These are phyloP conservation scores for Chelon auratus DNA, from an alignment of 2,797 vertebrate genomes.

Conservation along the genomic window DNA sequence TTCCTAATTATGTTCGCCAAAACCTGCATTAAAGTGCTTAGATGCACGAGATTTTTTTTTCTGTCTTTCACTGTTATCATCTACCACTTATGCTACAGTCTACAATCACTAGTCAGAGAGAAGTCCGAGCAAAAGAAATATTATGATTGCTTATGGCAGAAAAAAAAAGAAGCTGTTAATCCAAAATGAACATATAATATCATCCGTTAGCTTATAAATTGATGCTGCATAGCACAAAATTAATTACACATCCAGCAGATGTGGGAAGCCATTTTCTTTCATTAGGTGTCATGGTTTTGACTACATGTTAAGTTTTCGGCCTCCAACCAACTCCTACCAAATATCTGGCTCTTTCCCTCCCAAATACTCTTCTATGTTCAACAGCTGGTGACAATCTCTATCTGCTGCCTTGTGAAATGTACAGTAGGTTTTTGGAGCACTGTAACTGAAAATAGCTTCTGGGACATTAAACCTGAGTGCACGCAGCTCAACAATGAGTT, in stretches of 20 bases:
- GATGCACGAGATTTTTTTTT: not conserved
- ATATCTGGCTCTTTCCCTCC: not conserved
- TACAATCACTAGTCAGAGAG: not conserved
- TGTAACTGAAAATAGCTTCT: conserved; percentile 36
- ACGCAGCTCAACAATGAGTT: not conserved
- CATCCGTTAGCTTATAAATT: not conserved
- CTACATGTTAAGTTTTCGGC: not conserved
- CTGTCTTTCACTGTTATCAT: not conserved
- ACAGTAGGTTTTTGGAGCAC: not conserved
- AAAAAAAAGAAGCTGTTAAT: not conserved
- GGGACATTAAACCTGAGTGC: not conserved
- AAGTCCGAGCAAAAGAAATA: not conserved
- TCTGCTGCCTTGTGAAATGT: not conserved
- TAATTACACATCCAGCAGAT: not conserved
- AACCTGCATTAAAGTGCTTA: not conserved
- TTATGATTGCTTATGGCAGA: not conserved
- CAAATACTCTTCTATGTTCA: not conserved
- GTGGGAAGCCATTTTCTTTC: not conserved
- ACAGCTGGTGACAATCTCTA: not conserved
- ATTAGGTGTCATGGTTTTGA: not conserved
- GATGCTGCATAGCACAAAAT: no score
- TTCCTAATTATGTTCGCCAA: not conserved
- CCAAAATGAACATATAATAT: not conserved
- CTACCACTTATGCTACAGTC: not conserved
- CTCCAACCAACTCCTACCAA: not conserved